Conservation (phyloP, 2,113 vertebrate genomes). For the Ondatra zibethicus region DNA sequence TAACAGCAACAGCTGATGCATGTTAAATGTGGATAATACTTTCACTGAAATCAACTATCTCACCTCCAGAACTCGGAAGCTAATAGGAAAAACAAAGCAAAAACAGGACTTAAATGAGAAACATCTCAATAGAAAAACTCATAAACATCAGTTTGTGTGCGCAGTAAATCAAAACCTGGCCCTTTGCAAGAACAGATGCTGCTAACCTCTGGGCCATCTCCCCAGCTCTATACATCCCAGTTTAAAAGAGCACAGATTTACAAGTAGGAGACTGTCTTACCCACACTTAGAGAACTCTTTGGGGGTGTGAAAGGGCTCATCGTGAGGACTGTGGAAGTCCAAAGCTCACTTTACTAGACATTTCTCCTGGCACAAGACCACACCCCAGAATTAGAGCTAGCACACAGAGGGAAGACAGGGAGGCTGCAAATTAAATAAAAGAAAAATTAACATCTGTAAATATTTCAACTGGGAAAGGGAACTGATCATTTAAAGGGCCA, state of each 20-base stretch:
- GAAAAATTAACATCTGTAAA: not conserved
- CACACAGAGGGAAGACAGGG: not conserved
- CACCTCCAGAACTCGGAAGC: constrained; percentile 19
- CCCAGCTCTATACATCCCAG: not conserved
- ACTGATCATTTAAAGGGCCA: not conserved
- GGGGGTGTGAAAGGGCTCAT: not conserved
- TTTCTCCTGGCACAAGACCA: not conserved
- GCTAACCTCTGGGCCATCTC: not conserved
- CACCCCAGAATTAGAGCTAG: not conserved
- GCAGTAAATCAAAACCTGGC: not conserved
- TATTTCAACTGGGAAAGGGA: not conserved
- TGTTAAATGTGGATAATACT: not conserved
- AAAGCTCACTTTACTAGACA: not conserved
- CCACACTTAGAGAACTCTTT: not conserved
- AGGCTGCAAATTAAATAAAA: not conserved
- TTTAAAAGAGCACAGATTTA: not conserved
- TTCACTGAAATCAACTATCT: not conserved
- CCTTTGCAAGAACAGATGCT: not conserved
- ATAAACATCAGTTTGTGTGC: not conserved
- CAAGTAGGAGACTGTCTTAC: not conserved
- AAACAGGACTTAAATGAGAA: constrained; percentile 22
- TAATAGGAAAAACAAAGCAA: not conserved
- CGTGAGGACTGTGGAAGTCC: not conserved
- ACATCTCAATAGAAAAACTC: not conserved
- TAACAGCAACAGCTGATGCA: not conserved